These are phyloP conservation scores for Megalops cyprinoides DNA, from an alignment of 2,797 vertebrate genomes.

Conservation along the genomic window DNA sequence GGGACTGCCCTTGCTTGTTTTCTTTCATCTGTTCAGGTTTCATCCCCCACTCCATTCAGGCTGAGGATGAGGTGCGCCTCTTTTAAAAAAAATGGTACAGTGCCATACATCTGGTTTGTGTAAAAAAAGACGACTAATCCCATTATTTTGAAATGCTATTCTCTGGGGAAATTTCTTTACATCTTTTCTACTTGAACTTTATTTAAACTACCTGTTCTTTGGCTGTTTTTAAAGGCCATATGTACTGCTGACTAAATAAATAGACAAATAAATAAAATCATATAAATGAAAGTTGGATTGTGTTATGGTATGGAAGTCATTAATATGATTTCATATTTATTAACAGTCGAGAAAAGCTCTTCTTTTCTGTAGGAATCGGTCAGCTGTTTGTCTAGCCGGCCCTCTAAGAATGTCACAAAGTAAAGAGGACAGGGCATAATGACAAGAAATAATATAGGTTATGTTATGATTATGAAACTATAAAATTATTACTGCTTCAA, in stretches of 20 bases:
- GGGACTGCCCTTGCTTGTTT: conserved; percentile 27
- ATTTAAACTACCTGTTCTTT: no score
- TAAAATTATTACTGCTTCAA: conserved; percentile 72
- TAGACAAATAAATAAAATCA: not conserved
- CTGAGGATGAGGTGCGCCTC: no score
- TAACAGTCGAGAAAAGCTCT: no score
- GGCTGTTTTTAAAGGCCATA: no score
- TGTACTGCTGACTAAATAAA: no score
- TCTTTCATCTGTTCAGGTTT: not conserved
- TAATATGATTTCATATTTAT: not conserved
- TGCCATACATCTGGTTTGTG: not conserved
- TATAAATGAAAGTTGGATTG: not conserved
- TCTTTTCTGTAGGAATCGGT: no score
- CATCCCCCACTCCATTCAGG: not conserved
- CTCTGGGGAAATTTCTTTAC: no score
- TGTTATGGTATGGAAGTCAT: not conserved
- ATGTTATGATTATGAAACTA: conserved; percentile 49
- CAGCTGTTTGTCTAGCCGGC: no score
- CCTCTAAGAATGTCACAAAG: not conserved
- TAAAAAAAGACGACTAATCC: not conserved
- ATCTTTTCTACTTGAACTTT: no score
- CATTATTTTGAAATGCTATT: no score
- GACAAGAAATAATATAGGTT: not conserved
- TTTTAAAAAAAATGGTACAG: no score
- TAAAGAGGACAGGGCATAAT: not conserved